Conservation (phyloP, 2,113 vertebrate genomes). For the Aptenodytes forsteri region DNA sequence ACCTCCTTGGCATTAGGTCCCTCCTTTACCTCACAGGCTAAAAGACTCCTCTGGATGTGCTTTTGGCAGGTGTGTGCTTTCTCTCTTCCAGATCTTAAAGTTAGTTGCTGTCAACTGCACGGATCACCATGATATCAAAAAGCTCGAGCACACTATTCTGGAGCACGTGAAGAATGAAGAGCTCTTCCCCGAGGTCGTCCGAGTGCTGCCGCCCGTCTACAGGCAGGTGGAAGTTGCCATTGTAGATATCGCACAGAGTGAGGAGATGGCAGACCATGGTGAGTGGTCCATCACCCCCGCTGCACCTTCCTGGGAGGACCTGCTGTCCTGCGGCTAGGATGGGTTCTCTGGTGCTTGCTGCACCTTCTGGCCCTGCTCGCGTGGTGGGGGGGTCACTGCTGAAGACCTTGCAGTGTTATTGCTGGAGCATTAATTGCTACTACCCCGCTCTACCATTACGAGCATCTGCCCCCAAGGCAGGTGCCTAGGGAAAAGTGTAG, state of each 20-base stretch:
- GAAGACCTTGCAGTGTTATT: not conserved
- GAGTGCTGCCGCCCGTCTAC: constrained; percentile 57
- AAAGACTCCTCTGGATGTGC: not conserved
- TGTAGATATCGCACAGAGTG: not conserved
- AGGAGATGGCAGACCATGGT: constrained; percentile 65
- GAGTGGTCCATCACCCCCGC: not conserved
- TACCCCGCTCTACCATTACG: not conserved
- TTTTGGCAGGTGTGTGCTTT: not conserved
- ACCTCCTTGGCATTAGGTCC: not conserved
- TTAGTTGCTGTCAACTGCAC: constrained; percentile 38
- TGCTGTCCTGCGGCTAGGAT: fast-evolving
- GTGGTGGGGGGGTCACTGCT: not conserved
- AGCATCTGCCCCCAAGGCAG: not conserved
- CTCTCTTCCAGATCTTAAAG: constrained; percentile 45
- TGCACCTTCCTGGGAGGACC: not conserved
- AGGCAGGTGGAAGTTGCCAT: constrained; percentile 65
- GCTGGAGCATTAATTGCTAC: not conserved
- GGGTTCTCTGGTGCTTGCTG: not conserved
- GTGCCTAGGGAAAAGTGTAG: not conserved
- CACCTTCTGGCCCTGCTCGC: not conserved
- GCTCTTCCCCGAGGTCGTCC: constrained; percentile 56
- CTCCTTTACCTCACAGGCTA: not conserved
- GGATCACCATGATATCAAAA: not conserved
- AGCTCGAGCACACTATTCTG: constrained; percentile 34
- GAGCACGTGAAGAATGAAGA: constrained; percentile 41